Evolutionary conservation across 2,797 vertebrate species (phyloP).

Genomic region (Petrocephalus schoutedeni): DNA sequence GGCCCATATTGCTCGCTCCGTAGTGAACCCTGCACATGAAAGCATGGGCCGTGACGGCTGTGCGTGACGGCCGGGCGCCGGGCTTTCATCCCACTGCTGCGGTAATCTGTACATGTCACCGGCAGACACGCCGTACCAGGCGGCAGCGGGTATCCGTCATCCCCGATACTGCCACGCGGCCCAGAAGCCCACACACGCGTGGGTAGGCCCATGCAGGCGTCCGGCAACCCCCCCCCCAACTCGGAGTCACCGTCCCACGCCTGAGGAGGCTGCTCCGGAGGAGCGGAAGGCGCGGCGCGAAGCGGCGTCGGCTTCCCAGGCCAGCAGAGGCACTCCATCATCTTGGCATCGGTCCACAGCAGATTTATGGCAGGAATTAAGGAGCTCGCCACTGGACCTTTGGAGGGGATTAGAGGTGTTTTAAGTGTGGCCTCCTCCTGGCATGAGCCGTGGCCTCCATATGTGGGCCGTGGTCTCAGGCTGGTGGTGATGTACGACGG

Average conservation of each 20-base stretch:
- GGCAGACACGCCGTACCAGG: not conserved
- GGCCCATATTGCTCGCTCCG: not conserved
- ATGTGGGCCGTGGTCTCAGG: constrained; percentile 39
- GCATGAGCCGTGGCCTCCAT: constrained; percentile 40
- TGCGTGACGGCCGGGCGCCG: constrained; percentile 53
- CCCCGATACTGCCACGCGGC: not conserved
- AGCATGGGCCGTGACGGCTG: not conserved
- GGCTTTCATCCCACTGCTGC: constrained; percentile 42
- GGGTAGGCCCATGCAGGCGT: constrained; percentile 5
- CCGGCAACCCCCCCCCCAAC: not conserved
- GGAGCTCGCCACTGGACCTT: constrained; percentile 43
- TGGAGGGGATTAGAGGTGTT: constrained; percentile 49
- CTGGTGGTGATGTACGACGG: constrained; percentile 55
- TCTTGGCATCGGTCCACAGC: constrained; percentile 41
- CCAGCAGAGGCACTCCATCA: constrained; percentile 46
- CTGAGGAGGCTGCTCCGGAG: not conserved
- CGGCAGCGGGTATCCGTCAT: not conserved
- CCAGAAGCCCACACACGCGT: constrained; percentile 17
- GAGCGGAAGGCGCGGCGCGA: not conserved
- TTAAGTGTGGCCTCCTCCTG: constrained; percentile 42
- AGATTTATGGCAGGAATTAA: constrained; percentile 52
- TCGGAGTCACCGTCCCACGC: not conserved
- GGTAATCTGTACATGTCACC: constrained; percentile 46
- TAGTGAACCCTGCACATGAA: not conserved
- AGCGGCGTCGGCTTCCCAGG: not conserved